Percentiles rank a stretch among this genome's conserved stretches.
Evolutionary conservation across 53 echinoderm and acorn worm species (phyloP).

Genomic region (Glandiceps talaboti): DNA sequence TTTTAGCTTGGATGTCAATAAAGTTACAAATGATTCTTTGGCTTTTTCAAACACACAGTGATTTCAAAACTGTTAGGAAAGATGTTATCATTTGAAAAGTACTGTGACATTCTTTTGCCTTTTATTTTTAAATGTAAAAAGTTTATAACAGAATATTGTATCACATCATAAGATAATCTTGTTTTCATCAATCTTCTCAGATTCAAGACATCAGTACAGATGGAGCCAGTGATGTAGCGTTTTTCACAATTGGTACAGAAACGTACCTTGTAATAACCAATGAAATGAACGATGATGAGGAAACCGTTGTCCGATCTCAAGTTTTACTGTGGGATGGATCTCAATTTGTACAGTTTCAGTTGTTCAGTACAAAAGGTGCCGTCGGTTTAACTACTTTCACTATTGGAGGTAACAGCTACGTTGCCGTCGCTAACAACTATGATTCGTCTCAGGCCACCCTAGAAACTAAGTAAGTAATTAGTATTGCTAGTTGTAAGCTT

Average conservation of each 20-base stretch:
- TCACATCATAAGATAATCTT: too few relatives aligned
- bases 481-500: too few relatives aligned
- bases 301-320: constrained; percentile 39
- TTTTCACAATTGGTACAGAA: constrained; percentile 72
- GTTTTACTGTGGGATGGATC: constrained; percentile 77
- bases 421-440: constrained; percentile 74
- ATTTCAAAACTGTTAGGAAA: too few relatives aligned
- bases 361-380: constrained; percentile 35
- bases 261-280: constrained; percentile 63
- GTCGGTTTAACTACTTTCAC: constrained; percentile 27
- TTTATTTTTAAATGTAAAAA: too few relatives aligned
- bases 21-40: too few relatives aligned
- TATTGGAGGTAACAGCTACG: constrained; percentile 49
- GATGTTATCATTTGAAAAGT: too few relatives aligned
- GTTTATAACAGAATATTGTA: too few relatives aligned
- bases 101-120: too few relatives aligned
- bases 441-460: constrained; percentile 50
- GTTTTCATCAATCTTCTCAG: too few relatives aligned
- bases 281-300: constrained; percentile 41
- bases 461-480: constrained; percentile 49
- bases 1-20: too few relatives aligned
- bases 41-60: too few relatives aligned
- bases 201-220: constrained; percentile 66
- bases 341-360: constrained; percentile 31
- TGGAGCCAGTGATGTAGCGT: constrained; percentile 67